Percentiles rank a stretch among this genome's conserved stretches.
Evolutionary conservation across 92 coral and sea anemone species (phyloP).

Genomic region (Bergia sp.): DNA sequence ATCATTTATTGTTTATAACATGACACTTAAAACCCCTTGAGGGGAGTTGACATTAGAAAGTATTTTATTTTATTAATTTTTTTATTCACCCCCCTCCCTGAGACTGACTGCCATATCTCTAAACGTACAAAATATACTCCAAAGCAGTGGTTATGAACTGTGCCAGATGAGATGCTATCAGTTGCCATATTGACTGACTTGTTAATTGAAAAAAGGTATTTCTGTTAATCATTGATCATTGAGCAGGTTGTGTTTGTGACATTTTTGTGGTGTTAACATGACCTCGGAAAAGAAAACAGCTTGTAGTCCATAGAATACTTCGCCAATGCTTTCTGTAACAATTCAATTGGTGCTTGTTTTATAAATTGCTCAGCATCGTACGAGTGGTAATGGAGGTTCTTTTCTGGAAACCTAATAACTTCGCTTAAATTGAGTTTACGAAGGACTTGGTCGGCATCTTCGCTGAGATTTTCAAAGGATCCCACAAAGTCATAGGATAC

Average conservation of each 20-base stretch:
- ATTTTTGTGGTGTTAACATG: not conserved
- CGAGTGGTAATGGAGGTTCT: not conserved
- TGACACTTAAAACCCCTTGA: too few relatives aligned
- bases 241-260: too few relatives aligned
- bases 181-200: too few relatives aligned
- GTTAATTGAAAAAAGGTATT: not conserved
- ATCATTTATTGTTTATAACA: too few relatives aligned
- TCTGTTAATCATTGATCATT: too few relatives aligned
- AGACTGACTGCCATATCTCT: too few relatives aligned
- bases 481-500: slow-evolving; percentile 48
- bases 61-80: too few relatives aligned
- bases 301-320: not conserved
- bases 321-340: not conserved
- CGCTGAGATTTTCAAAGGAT: slow-evolving; percentile 31
- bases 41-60: too few relatives aligned
- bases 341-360: not conserved
- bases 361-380: not conserved
- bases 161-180: too few relatives aligned
- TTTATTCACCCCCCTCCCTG: too few relatives aligned
- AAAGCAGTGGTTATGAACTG: too few relatives aligned
- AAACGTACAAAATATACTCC: too few relatives aligned
- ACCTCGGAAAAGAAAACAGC: not conserved
- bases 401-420: slow-evolving; percentile 20
- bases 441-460: slow-evolving; percentile 21
- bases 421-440: slow-evolving; percentile 13